Base-by-base conservation (phyloP, 2,797 vertebrate genomes). In the Spizella passerina region DNA sequence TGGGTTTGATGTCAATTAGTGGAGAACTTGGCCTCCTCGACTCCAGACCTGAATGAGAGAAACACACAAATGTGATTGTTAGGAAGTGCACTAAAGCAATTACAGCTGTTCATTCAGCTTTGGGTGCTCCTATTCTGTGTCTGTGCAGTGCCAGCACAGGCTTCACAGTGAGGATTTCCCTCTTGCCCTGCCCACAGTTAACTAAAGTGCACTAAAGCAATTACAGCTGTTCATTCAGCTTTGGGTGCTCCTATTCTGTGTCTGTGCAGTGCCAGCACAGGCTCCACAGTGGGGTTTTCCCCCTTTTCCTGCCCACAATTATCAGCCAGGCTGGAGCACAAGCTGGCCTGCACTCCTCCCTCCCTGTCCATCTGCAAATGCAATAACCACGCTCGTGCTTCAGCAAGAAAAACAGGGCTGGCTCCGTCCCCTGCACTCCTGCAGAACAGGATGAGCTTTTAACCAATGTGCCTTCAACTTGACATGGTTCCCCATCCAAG, bases 1-100 rank as follows among this genome's bases (percentile, higher is more conserved):
- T 98, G 59, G 99, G 98, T 53, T 98, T 99, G 85, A 99, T 97
- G 83, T 99, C 99, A 44, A 99, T 93, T 30, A 99, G 91, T 0
- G 98, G 98, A 87, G 99, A 99, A 83, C 98, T 99, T 23, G 98
- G 98, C 39, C 98, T 97, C 79, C 98, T 97, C 1, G 97, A 94
- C 43, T 99, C 99, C 12, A 99, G 96, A 98, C 98, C 99, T 99
- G 90, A 36, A 77, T 0, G 3, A 69, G 36, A 88, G 12, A 71
- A 93, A 82, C 2, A n/a, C 76, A 91, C 5, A 82, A 53, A 93
- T 3, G 7, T 0, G 0, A 30, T 1, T 6, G 47, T 88, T 14
- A 60, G 72, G 21, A 81, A 56, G 23, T n/a, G 23, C 76, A 8
- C 5, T 1, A 2, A 30, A 82, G 39, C 10, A 46, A 14, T 14